Conservation (phyloP, 2,797 vertebrate genomes). For the Odontamblyopus lacepedii region DNA sequence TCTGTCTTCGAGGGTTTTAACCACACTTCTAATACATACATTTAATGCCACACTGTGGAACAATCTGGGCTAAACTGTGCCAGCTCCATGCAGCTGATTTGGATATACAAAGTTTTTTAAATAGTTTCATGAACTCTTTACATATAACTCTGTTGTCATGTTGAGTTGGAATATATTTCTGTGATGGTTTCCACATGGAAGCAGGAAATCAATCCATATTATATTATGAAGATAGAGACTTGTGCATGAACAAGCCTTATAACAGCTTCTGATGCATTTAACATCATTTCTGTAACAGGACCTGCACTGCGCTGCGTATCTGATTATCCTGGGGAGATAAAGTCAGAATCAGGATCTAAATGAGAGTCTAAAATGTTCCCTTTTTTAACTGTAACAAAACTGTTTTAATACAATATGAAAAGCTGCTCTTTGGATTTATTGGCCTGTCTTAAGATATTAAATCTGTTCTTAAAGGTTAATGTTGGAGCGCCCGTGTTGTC, state of each 20-base stretch:
- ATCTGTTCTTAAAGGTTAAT: constrained; percentile 16
- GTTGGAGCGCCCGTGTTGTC: background rate
- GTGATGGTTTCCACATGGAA: background rate
- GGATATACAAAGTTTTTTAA: too few relatives aligned
- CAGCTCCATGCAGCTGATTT: too few relatives aligned
- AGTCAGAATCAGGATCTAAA: background rate
- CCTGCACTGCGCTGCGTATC: background rate
- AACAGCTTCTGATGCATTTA: background rate
- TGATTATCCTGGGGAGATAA: background rate
- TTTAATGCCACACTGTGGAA: too few relatives aligned
- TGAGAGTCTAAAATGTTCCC: background rate
- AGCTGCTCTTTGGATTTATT: background rate
- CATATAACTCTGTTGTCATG: background rate
- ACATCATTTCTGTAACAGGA: background rate
- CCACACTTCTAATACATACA: too few relatives aligned
- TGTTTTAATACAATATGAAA: constrained; percentile 3
- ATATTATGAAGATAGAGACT: background rate
- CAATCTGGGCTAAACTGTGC: too few relatives aligned
- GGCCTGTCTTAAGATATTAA: background rate
- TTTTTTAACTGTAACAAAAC: background rate
- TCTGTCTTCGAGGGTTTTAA: too few relatives aligned
- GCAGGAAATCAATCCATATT: background rate
- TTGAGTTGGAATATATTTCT: background rate
- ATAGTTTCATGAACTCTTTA: too few relatives aligned
- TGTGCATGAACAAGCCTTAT: background rate